A percentile compares a stretch with the other conserved stretches of the same genome.
Conservation (phyloP, 2,797 vertebrate species). For the Sebastes reedi region DNA sequence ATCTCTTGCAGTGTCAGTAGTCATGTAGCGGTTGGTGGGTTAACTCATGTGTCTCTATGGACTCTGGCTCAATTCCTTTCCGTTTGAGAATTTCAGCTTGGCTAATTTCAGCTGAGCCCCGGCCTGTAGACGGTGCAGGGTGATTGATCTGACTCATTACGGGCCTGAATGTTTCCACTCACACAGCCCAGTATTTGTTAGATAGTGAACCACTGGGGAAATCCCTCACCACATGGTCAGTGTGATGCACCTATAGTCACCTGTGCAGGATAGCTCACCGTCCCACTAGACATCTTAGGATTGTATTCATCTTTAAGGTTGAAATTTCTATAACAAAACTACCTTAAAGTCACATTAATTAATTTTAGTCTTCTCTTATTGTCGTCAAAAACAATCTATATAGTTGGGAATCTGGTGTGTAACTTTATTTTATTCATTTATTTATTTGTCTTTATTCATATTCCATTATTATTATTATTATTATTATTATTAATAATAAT, state of each 20-base stretch:
- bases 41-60: slow-evolving; percentile 46
- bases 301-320: background rate
- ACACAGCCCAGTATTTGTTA: slow-evolving; percentile 15
- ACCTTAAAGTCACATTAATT: background rate
- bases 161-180: slow-evolving; percentile 43
- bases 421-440: too few species aligned
- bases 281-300: background rate
- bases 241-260: background rate
- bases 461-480: too few species aligned
- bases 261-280: background rate
- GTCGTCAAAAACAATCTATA: background rate
- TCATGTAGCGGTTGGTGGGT: slow-evolving; percentile 38
- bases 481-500: too few species aligned
- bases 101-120: slow-evolving; percentile 54
- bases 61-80: slow-evolving; percentile 39
- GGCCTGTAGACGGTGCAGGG: slow-evolving; percentile 7
- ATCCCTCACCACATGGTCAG: background rate
- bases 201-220: slow-evolving; percentile 11
- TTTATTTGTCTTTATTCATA: too few species aligned
- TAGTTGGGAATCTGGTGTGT: too few species aligned
- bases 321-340: background rate
- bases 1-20: slow-evolving; percentile 43
- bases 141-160: slow-evolving; percentile 65
- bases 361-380: background rate
- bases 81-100: slow-evolving; percentile 39